phyloP scores from a whole-genome alignment of 1,140 invertebrate genomes.

The Bombus haemorrhoidalis region DNA sequence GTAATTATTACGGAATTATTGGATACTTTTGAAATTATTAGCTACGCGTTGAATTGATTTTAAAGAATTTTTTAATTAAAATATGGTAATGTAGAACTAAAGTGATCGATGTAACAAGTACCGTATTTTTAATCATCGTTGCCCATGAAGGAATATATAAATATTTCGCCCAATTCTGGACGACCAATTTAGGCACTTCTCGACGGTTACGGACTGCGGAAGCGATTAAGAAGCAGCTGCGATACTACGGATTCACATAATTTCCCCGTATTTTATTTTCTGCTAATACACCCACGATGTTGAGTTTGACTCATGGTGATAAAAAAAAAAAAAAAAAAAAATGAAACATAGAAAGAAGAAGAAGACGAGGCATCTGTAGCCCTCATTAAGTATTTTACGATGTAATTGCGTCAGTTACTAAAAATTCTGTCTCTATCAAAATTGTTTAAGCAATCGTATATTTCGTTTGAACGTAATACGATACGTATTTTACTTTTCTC shows the following conservation, averaged over 20 bases:
- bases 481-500: neutral
- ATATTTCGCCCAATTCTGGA: neutral
- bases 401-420: slow-evolving; percentile 7
- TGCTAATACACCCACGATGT: neutral
- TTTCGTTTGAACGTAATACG: neutral
- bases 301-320: slow-evolving; percentile 2
- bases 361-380: neutral
- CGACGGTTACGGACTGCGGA: neutral
- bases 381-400: slow-evolving; percentile 24
- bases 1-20: too few relatives aligned
- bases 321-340: neutral
- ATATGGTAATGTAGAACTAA: too few relatives aligned
- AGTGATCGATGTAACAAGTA: too few relatives aligned
- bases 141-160: neutral
- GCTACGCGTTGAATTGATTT: too few relatives aligned
- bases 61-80: too few relatives aligned
- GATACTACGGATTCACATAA: neutral
- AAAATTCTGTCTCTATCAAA: neutral
- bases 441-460: neutral
- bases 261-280: neutral
- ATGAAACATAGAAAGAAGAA: neutral
- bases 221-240: slow-evolving; percentile 21
- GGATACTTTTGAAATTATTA: too few relatives aligned
- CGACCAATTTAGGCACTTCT: neutral
- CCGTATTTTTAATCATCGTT: neutral